phyloP scores from a whole-genome alignment of 2,113 vertebrate species.

The Petroica traversi region DNA sequence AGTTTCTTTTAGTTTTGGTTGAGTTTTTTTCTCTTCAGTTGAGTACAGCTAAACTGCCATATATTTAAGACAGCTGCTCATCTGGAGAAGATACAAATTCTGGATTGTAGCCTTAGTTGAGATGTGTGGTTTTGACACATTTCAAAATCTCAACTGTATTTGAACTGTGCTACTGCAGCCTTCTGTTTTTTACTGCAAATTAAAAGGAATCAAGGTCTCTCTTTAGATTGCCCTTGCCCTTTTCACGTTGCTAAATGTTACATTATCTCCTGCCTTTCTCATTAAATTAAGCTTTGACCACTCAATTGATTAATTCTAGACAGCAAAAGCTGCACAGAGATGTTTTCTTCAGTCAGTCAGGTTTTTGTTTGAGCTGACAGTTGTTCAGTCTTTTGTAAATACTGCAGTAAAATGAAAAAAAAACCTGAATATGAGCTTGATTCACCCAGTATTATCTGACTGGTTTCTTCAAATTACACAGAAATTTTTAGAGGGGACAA shows the following conservation, averaged over 20 bases:
- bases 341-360: slow-evolving; percentile 10
- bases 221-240: not conserved
- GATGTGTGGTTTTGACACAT: not conserved
- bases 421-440: not conserved
- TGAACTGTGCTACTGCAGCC: not conserved
- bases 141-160: not conserved
- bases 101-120: not conserved
- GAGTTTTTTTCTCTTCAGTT: not conserved
- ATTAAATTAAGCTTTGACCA: slow-evolving; percentile 27
- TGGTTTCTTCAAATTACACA: not conserved
- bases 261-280: not conserved
- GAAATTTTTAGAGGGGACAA: not conserved
- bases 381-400: slow-evolving; percentile 37
- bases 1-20: not conserved
- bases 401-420: slow-evolving; percentile 1
- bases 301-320: slow-evolving; percentile 54
- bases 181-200: slow-evolving; percentile 23
- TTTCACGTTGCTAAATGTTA: slow-evolving; percentile 9
- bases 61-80: slow-evolving; percentile 1
- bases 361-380: slow-evolving; percentile 37
- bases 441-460: not conserved
- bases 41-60: not conserved
- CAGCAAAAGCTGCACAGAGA: not conserved
- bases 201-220: not conserved
- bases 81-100: not conserved